phyloP scores from a whole-genome alignment of 2,113 vertebrate genomes.

The Nanger granti region DNA sequence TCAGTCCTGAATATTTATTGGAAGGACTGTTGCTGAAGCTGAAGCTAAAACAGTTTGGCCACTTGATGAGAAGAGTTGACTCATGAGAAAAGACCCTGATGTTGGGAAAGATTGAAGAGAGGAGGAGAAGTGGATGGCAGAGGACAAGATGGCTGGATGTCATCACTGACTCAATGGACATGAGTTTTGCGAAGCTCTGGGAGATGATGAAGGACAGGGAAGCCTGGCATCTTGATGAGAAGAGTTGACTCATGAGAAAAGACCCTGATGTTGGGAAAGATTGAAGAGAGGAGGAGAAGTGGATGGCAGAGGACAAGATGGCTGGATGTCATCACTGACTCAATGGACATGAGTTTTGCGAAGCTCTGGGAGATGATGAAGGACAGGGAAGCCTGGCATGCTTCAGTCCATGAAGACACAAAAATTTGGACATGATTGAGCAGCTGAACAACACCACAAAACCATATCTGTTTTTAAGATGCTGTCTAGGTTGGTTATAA shows the following conservation, averaged over 20 bases:
- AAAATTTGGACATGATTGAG: background rate
- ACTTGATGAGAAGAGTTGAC: background rate
- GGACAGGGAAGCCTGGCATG: background rate
- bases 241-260: background rate
- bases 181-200: background rate
- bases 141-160: background rate
- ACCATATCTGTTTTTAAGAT: too few species aligned
- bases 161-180: background rate
- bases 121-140: background rate
- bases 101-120: background rate
- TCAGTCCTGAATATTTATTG: background rate
- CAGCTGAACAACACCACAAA: background rate
- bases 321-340: background rate
- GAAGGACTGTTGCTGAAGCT: background rate
- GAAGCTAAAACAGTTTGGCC: background rate
- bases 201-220: background rate
- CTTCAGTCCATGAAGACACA: background rate
- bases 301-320: background rate
- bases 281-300: background rate
- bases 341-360: background rate
- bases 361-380: background rate
- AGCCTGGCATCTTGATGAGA: background rate
- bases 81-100: background rate
- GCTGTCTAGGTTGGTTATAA: too few species aligned
- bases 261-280: background rate